Evolutionary conservation across 2,797 vertebrate species (phyloP), one percentile per base, ranked within the genome.

Genomic region (Streptopelia turtur): DNA sequence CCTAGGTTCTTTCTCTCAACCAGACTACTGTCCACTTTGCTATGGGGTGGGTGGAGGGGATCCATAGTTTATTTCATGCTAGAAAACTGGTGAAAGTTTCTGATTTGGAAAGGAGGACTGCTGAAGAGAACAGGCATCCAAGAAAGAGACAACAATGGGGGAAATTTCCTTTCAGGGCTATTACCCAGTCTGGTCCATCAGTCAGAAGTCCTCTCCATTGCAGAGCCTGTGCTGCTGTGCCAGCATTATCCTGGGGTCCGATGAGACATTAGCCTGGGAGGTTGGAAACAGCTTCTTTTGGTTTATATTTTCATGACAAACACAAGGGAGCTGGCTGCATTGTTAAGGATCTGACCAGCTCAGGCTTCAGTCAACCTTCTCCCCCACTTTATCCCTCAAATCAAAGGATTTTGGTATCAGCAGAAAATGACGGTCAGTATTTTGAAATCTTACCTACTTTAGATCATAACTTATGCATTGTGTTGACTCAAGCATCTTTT

Each of bases 201-300:
- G 6, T 33, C 50, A 27, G n/a, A 78, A 83, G 7, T 33, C 7
- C 25, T 16, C 5, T 39, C 13, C 1, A 0, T 13, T 41, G 27
- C 4, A 4, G 28, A 71, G 50, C 21, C 53, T 45, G 18, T 10
- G 21, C 33, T 66, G 16, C 23, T 4, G 2, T 53, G 35, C 30
- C 50, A 35, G 10, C 16, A 20, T 55, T 21, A 27, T 68, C 47
- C 72, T 41, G 10, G 30, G 21, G n/a, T n/a, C 37, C 60, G 28
- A 60, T 53, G 61, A 60, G 89, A 66, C 8, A 4, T 30, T 35
- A 37, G 9, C 24, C 43, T 63, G 6, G 31, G 25, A 75, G 28
- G 5, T 35, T 33, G n/a, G 31, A 83, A 94, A 49, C 7, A 33
- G 12, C 15, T 81, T 53, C 5, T 66, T 81, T 55, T 1, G 0